Evolutionary conservation across 2,888 invertebrate genomes (phyloP).

Genomic region (Eupithecia inturbata): DNA sequence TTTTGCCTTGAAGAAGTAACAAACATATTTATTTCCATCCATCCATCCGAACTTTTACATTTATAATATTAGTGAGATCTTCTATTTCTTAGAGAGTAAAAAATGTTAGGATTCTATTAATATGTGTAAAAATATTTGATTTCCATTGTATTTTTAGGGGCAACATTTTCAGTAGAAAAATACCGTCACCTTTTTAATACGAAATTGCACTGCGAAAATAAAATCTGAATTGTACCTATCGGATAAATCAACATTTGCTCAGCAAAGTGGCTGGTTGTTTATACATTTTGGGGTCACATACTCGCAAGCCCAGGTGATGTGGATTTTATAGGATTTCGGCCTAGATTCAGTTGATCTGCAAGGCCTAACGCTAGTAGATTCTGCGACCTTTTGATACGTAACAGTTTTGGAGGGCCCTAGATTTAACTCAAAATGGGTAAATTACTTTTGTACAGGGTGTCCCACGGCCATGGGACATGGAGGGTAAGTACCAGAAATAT

Average conservation of each 20-base stretch:
- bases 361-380: background rate
- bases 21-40: background rate
- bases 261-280: conserved; percentile 33
- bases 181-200: conserved; percentile 3
- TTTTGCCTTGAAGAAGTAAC: background rate
- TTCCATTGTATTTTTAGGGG: background rate
- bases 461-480: too few relatives aligned
- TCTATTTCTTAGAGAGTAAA: too few relatives aligned
- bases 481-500: too few relatives aligned
- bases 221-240: conserved; percentile 11
- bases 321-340: conserved; percentile 26
- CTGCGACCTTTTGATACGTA: background rate
- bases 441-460: background rate
- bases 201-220: too few relatives aligned
- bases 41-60: too few relatives aligned
- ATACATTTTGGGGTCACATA: conserved; percentile 38
- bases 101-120: background rate
- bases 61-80: background rate
- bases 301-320: conserved; percentile 33
- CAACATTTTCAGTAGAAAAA: background rate
- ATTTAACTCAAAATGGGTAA: background rate
- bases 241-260: conserved; percentile 33
- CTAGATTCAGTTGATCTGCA: conserved; percentile 9
- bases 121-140: background rate
- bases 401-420: background rate